These are phyloP conservation scores for Spermophilus dauricus DNA, from an alignment of 2,113 vertebrate species.

Conservation along the genomic window DNA sequence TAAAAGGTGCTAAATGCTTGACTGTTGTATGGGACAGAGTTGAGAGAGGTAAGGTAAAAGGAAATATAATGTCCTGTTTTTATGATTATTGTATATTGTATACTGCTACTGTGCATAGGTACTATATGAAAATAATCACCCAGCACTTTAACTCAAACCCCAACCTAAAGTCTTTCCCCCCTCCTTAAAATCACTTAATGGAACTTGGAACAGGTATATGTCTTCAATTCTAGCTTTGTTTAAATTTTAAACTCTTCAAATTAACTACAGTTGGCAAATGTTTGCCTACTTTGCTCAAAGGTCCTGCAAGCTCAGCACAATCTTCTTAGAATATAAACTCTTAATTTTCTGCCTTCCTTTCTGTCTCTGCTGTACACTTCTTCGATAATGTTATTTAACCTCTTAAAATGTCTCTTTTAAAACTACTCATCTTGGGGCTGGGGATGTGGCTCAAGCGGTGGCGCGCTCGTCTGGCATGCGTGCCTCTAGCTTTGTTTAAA, in stretches of 20 bases:
- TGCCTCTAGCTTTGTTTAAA: conserved; percentile 58
- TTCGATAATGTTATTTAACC: conserved; percentile 20
- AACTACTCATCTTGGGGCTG: no score
- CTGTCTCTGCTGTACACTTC: not conserved
- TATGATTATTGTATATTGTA: not conserved
- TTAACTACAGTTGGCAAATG: conserved; percentile 43
- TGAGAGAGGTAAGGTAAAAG: not conserved
- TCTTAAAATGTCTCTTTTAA: conserved; percentile 21
- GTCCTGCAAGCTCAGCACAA: conserved; percentile 32
- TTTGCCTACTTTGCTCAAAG: conserved; percentile 50
- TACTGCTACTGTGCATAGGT: not conserved
- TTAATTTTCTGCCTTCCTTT: conserved; percentile 2
- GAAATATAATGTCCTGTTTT: not conserved
- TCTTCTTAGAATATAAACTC: conserved; percentile 17
- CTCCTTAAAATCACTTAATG: not conserved
- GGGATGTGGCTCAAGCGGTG: no score
- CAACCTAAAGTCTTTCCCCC: not conserved
- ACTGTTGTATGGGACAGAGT: not conserved
- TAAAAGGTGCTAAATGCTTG: not conserved
- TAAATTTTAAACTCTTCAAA: conserved; percentile 62
- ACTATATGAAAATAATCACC: not conserved
- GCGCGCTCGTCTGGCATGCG: no score
- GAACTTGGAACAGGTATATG: not conserved
- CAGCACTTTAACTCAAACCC: not conserved
- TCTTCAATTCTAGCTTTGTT: conserved; percentile 50